Evolutionary conservation across 2,888 invertebrate species (phyloP).

Genomic region (Synergus gifuensis): DNA sequence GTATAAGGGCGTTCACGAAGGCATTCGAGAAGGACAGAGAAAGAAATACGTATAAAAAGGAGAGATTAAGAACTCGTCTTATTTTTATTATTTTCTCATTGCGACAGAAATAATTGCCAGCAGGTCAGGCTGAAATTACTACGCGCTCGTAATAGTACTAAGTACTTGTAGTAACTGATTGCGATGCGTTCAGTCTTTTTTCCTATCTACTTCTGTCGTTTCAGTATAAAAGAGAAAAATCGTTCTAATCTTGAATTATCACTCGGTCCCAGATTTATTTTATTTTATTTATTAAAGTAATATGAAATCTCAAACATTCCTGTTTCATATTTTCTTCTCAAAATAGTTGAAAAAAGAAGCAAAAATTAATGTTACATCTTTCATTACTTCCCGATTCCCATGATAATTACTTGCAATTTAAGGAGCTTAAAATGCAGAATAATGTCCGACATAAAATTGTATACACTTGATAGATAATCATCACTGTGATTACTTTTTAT

Average conservation of each 20-base stretch:
- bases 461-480: not conserved
- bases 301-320: too few species aligned
- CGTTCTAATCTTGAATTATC: too few species aligned
- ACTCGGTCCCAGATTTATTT: too few species aligned
- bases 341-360: too few species aligned
- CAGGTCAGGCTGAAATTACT: conserved; percentile 43
- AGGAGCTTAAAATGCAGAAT: not conserved
- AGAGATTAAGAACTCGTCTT: conserved; percentile 35
- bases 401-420: not conserved
- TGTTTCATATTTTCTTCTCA: too few species aligned
- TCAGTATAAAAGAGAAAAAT: not conserved
- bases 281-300: too few species aligned
- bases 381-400: too few species aligned
- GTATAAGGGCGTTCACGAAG: not conserved
- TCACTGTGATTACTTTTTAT: not conserved
- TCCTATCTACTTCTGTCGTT: not conserved
- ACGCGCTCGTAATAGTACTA: conserved; percentile 42
- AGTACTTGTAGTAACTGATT: conserved; percentile 8
- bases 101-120: conserved; percentile 58
- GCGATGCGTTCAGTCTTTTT: conserved; percentile 22
- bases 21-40: conserved; percentile 17
- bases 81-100: conserved; percentile 53
- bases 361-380: too few species aligned
- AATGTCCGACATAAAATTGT: not conserved
- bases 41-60: not conserved